phyloP scores from a whole-genome alignment of 2,888 invertebrate species.

The Abscondita cerata region DNA sequence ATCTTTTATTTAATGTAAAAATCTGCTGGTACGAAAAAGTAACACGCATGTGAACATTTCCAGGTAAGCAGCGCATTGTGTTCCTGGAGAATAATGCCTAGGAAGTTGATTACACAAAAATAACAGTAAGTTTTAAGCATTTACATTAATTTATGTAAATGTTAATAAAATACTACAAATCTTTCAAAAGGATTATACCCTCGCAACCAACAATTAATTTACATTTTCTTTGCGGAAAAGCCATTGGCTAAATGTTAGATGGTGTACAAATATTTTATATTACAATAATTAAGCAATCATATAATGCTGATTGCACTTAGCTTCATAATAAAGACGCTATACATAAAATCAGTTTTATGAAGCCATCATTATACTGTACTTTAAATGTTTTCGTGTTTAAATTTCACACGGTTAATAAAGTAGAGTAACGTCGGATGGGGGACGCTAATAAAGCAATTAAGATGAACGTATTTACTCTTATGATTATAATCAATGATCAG shows the following conservation, averaged over 20 bases:
- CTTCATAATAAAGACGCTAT: background rate
- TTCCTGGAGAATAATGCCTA: constrained; percentile 22
- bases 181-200: background rate
- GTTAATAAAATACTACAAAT: constrained; percentile 1
- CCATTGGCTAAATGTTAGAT: too few relatives aligned
- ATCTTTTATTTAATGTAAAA: constrained; percentile 7
- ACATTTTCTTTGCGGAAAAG: too few relatives aligned
- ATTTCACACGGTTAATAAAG: constrained; percentile 9
- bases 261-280: too few relatives aligned
- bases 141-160: constrained; percentile 14
- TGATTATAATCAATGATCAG: too few relatives aligned
- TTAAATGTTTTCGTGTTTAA: background rate
- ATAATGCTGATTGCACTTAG: background rate
- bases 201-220: too few relatives aligned
- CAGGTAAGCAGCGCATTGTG: constrained; percentile 17
- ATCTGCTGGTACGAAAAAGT: background rate
- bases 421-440: background rate
- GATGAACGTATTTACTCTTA: too few relatives aligned
- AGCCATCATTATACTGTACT: background rate
- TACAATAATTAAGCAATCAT: too few relatives aligned
- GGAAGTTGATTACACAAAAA: constrained; percentile 23
- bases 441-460: constrained; percentile 4
- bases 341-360: background rate
- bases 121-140: constrained; percentile 22
- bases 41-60: constrained; percentile 10